Evolutionary conservation across 2,888 invertebrate genomes (phyloP).

Genomic region (Nomada fucata): DNA sequence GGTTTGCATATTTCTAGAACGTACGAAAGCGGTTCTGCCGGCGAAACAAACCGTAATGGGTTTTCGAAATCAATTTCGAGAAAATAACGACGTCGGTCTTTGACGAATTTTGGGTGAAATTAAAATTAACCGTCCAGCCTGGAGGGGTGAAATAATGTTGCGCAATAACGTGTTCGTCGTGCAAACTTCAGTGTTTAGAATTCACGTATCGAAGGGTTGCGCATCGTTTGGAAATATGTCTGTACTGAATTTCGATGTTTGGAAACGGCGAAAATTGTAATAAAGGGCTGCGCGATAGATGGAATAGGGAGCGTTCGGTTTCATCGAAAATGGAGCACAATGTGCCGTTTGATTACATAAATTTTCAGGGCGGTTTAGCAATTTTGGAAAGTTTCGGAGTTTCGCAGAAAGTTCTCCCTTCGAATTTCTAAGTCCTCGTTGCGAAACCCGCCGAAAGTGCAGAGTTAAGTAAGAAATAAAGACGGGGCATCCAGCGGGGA

Average conservation of each 20-base stretch:
- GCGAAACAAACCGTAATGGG: too few relatives aligned
- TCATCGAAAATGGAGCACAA: conserved; percentile 10
- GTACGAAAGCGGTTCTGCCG: background rate
- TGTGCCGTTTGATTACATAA: conserved; percentile 29
- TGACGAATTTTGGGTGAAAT: too few relatives aligned
- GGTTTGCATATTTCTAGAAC: conserved; percentile 1
- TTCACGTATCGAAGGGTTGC: too few relatives aligned
- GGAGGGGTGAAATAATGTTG: too few relatives aligned
- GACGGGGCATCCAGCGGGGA: conserved; percentile 21
- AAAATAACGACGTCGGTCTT: too few relatives aligned
- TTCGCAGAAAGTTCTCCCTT: conserved; percentile 8
- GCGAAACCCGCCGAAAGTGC: conserved; percentile 28
- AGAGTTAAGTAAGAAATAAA: conserved; percentile 37
- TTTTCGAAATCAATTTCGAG: too few relatives aligned
- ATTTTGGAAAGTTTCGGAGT: conserved; percentile 19
- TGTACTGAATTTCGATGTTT: too few relatives aligned
- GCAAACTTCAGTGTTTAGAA: too few relatives aligned
- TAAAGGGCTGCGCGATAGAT: background rate
- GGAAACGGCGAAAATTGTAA: too few relatives aligned
- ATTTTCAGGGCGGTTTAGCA: conserved; percentile 25
- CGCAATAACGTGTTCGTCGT: too few relatives aligned
- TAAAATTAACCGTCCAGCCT: too few relatives aligned
- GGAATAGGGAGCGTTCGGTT: background rate
- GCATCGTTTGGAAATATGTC: too few relatives aligned
- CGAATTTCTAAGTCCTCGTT: conserved; percentile 30